phyloP scores from a whole-genome alignment of 2,888 invertebrate species.

The Crematogaster levior region DNA sequence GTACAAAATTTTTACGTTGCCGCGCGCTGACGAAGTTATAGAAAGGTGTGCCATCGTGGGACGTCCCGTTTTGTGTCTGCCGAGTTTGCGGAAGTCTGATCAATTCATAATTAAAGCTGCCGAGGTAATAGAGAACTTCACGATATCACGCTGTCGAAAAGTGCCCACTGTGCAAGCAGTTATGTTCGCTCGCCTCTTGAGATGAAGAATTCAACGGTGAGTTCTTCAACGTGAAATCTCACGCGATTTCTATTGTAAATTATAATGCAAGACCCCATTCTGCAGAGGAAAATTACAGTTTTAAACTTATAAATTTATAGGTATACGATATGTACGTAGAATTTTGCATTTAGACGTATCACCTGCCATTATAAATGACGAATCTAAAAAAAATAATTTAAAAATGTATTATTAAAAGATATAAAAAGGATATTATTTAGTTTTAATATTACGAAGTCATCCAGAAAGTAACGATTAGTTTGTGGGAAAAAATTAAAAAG shows the following conservation, averaged over 20 bases:
- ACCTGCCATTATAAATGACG: not conserved
- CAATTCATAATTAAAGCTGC: slow-evolving; percentile 78
- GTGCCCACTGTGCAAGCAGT: slow-evolving; percentile 40
- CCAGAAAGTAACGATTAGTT: no score
- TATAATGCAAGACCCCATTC: not conserved
- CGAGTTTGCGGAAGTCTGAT: slow-evolving; percentile 77
- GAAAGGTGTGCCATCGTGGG: slow-evolving; percentile 43
- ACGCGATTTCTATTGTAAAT: slow-evolving; percentile 44
- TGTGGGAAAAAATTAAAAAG: no score
- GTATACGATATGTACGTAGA: not conserved
- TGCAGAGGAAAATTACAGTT: not conserved
- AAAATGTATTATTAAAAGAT: not conserved
- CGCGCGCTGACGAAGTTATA: slow-evolving; percentile 40
- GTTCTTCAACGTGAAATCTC: slow-evolving; percentile 44
- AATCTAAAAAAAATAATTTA: not conserved
- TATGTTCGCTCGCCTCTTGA: slow-evolving; percentile 52
- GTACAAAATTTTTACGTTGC: slow-evolving; percentile 67
- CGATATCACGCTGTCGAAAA: slow-evolving; percentile 57
- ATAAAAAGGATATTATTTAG: not conserved
- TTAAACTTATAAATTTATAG: slow-evolving; percentile 10
- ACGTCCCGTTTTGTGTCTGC: slow-evolving; percentile 60
- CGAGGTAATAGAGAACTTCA: slow-evolving; percentile 61
- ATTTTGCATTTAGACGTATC: not conserved
- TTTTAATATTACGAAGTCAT: not conserved
- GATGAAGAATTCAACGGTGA: slow-evolving; percentile 66